Percentiles rank a stretch among this genome's conserved stretches.
Evolutionary conservation across 37 sponge, comb jelly and placozoan species (phyloP).

Genomic region (Ianthella basta): DNA sequence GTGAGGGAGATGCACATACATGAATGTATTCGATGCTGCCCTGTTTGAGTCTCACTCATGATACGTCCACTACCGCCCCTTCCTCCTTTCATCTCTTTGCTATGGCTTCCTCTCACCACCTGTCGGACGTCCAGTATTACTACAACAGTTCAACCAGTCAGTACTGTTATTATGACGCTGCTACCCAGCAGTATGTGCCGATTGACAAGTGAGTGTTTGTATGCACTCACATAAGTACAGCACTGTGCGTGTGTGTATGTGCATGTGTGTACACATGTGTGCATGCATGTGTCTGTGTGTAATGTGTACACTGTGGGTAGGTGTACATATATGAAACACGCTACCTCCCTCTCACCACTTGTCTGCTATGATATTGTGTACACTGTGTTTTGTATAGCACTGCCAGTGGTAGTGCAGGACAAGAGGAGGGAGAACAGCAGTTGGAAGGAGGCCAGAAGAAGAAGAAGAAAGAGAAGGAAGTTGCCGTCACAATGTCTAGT

Average conservation of each 20-base stretch:
- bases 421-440: no score
- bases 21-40: no score
- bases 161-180: constrained; percentile 89
- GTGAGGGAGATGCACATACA: no score
- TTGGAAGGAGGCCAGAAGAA: constrained; percentile 36
- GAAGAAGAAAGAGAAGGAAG: constrained; percentile 46
- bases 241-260: constrained; percentile 37
- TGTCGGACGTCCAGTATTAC: constrained; percentile 82
- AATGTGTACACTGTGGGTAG: background rate
- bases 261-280: background rate
- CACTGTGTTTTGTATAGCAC: background rate
- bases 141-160: constrained; percentile 91
- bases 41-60: no score
- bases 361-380: background rate
- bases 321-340: no score
- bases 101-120: background rate
- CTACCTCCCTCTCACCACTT: no score
- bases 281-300: background rate
- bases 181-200: constrained; percentile 73
- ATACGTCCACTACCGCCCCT: no score
- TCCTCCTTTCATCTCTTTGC: background rate
- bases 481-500: constrained; percentile 5
- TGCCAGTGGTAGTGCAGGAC: background rate
- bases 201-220: constrained; percentile 57
- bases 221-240: no score